phyloP scores from a whole-genome alignment of 2,888 invertebrate genomes.

The Drosophila mimetica region DNA sequence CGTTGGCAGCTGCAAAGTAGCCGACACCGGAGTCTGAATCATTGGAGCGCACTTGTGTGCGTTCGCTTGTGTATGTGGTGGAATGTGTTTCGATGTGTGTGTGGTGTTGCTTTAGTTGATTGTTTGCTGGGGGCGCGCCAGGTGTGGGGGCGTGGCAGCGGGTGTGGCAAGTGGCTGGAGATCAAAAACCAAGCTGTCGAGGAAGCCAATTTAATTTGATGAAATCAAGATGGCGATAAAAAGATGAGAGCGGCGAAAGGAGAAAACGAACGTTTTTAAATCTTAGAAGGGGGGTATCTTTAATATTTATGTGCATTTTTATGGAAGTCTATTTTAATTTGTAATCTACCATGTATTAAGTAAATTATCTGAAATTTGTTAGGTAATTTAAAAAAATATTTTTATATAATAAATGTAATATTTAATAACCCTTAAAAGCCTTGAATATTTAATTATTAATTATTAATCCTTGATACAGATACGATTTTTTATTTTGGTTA shows the following conservation, averaged over 20 bases:
- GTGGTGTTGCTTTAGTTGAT: constrained; percentile 50
- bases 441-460: no score
- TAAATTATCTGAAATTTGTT: no score
- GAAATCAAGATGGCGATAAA: constrained; percentile 65
- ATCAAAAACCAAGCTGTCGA: constrained; percentile 19
- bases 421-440: no score
- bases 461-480: no score
- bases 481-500: no score
- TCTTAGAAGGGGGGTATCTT: not conserved
- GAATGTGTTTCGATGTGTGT: constrained; percentile 5
- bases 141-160: constrained; percentile 24
- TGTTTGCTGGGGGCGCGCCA: constrained; percentile 44
- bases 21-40: constrained; percentile 30
- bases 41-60: constrained; percentile 26
- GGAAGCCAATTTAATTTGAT: constrained; percentile 65
- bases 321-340: no score
- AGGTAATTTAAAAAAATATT: no score
- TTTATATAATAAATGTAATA: no score
- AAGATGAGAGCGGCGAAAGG: constrained; percentile 1
- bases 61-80: constrained; percentile 8
- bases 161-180: not conserved
- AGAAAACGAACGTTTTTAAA: not conserved
- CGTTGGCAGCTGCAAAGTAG: constrained; percentile 44
- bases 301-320: not conserved
- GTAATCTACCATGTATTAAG: not conserved